phyloP scores from a whole-genome alignment of 2,113 vertebrate species.

The Peromyscus leucopus region DNA sequence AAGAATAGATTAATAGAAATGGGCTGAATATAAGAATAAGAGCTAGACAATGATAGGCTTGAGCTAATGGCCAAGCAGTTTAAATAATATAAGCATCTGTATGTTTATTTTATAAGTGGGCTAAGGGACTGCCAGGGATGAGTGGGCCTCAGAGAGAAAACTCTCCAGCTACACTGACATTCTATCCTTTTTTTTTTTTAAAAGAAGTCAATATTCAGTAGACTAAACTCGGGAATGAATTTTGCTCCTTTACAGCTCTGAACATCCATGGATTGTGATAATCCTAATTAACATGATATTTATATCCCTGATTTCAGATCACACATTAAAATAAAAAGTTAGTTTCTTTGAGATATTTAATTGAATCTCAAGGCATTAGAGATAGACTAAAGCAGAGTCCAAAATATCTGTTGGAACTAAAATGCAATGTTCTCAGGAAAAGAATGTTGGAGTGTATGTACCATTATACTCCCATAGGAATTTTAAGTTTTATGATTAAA shows the following conservation, averaged over 20 bases:
- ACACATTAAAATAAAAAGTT: neutral
- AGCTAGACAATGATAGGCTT: too few species aligned
- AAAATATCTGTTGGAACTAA: neutral
- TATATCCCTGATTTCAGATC: neutral
- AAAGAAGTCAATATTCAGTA: neutral
- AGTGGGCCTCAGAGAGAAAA: too few species aligned
- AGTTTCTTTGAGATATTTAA: neutral
- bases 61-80: too few species aligned
- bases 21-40: too few species aligned
- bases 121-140: too few species aligned
- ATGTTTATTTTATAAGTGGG: too few species aligned
- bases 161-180: neutral
- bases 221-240: neutral
- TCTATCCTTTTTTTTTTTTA: neutral
- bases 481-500: neutral
- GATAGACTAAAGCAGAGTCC: neutral
- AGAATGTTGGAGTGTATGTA: neutral
- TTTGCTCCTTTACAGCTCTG: neutral
- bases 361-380: neutral
- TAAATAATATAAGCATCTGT: too few species aligned
- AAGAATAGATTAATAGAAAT: too few species aligned
- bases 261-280: neutral
- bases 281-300: neutral
- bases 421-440: neutral
- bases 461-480: neutral